Evolutionary conservation across 2,888 invertebrate species (phyloP), one percentile per base, ranked within the genome.

Genomic region (Philereme transversata): DNA sequence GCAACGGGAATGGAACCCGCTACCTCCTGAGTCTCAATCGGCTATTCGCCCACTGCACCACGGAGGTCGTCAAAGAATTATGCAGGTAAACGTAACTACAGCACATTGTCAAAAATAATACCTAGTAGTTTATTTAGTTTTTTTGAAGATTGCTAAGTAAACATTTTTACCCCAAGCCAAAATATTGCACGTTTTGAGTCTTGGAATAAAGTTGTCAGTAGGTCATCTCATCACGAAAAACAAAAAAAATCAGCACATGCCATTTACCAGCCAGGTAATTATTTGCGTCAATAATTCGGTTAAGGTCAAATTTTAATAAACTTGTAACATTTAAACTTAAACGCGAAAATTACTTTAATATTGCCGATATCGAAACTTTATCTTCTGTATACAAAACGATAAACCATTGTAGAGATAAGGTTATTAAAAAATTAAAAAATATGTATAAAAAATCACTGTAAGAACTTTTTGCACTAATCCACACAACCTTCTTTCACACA

Each of bases 401-500:
- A 77, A 81, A 72, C 50, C 56, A 53, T 58, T 45, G 50, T 67
- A 71, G 60, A 70, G 71, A 72, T 71, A 72, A 71, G 47, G 10
- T 43, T 71, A 65, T 60, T 50, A 57, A 9, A 22, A 53, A 41
- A 51, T 58, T 59, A 57, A 58, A 58, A 59, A 57, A 56, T 47
- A 33, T 51, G 57, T 61, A 64, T 47, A 48, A 61, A 4, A 51
- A 48, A 61, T 45, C 52, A 60, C 10, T 50, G 35, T 60, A 8
- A 59, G 50, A 57, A 60, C 41, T 60, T 36, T 63, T 63, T 62
- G 51, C 10, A 50, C 51, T 65, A 66, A 49, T 43, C 52, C 54
- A 63, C 64, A 70, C 63, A 75, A 82, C 75, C 76, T 80, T 76
- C 57, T 69, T 71, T 67, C 72, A 74, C 61, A 73, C 46, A 53